A percentile compares a stretch with the other conserved stretches of the same genome.
Evolutionary conservation across 2,797 vertebrate species (phyloP).

Genomic region (Myioborus miniatus): DNA sequence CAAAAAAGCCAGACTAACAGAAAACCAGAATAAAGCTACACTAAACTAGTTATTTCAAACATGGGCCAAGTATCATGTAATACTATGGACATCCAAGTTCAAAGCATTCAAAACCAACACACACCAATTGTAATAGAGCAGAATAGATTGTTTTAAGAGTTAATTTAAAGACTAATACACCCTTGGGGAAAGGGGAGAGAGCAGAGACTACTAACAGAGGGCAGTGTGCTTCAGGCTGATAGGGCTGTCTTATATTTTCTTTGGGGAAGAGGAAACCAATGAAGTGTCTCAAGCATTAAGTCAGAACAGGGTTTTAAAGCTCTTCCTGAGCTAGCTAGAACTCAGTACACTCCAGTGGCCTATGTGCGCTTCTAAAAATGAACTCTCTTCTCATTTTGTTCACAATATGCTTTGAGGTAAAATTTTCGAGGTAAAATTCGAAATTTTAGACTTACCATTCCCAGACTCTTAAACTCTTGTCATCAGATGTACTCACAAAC

Average conservation of each 20-base stretch:
- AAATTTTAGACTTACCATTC: slow-evolving; percentile 88
- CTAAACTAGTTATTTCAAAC: background rate
- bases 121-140: background rate
- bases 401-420: background rate
- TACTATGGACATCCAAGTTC: background rate
- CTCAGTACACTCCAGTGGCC: background rate
- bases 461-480: slow-evolving; percentile 98
- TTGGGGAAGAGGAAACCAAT: background rate
- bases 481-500: slow-evolving; percentile 97
- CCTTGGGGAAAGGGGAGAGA: background rate
- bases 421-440: background rate
- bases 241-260: background rate
- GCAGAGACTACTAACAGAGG: background rate
- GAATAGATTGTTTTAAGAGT: background rate
- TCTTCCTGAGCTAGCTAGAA: background rate
- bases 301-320: background rate
- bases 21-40: background rate
- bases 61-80: background rate
- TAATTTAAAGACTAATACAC: background rate
- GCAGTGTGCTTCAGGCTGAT: background rate
- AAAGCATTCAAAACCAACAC: background rate
- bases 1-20: background rate
- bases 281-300: background rate
- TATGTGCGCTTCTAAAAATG: background rate
- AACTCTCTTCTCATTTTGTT: background rate